A percentile compares a stretch with the other conserved stretches of the same genome.
Conservation (phyloP, 53 echinoderm and acorn worm genomes). For the Stichopus horrens region DNA sequence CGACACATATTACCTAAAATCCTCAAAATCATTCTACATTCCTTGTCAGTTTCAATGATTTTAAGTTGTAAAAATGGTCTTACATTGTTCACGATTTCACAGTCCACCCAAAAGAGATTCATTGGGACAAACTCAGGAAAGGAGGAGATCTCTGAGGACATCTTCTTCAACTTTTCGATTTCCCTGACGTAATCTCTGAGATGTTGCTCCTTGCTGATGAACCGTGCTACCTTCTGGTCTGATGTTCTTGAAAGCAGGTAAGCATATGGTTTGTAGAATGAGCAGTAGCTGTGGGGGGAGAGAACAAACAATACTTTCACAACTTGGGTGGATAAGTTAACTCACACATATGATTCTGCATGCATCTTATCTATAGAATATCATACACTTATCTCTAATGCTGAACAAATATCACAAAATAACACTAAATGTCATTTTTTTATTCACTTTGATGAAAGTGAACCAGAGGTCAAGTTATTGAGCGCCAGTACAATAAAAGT, state of each 20-base stretch:
- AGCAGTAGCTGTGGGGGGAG: conserved; percentile 64
- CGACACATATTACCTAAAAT: conserved; percentile 71
- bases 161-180: conserved; percentile 89
- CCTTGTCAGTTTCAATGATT: conserved; percentile 70
- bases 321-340: too few species aligned
- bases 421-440: too few species aligned
- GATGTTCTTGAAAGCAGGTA: conserved; percentile 77
- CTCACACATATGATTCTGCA: too few species aligned
- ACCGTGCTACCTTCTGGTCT: conserved; percentile 75
- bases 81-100: conserved; percentile 84
- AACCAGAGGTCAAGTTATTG: too few species aligned
- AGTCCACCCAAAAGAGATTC: conserved; percentile 90
- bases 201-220: conserved; percentile 88
- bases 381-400: too few species aligned
- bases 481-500: too few species aligned
- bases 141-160: conserved; percentile 78
- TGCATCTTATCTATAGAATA: too few species aligned
- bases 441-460: too few species aligned
- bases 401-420: too few species aligned
- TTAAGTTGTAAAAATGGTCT: conserved; percentile 77
- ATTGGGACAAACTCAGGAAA: conserved; percentile 93
- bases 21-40: background rate
- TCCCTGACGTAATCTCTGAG: conserved; percentile 92
- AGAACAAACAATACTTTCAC: too few species aligned
- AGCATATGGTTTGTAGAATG: conserved; percentile 81